Conservation (phyloP, 2,797 vertebrate genomes). For the Mus minutoides region DNA sequence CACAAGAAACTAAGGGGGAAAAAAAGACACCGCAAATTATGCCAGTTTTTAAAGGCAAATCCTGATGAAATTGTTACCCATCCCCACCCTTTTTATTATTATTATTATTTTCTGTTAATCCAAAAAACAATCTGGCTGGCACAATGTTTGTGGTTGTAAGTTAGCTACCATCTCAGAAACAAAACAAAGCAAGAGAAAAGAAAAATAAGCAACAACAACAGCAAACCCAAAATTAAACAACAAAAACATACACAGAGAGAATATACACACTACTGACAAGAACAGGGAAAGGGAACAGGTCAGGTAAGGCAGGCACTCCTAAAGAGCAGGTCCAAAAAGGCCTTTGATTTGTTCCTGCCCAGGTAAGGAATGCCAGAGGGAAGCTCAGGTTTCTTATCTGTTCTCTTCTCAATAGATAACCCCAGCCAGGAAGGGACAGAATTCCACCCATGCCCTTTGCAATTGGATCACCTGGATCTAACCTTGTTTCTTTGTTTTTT, state of each 20-base stretch:
- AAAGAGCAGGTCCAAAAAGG: not conserved
- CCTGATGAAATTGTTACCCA: not conserved
- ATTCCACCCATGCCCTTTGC: too few species aligned
- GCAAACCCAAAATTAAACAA: not conserved
- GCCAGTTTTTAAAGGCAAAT: not conserved
- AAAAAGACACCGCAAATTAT: not conserved
- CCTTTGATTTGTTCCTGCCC: too few species aligned
- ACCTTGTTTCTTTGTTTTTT: not conserved
- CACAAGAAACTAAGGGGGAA: not conserved
- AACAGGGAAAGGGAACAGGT: not conserved
- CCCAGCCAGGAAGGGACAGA: not conserved
- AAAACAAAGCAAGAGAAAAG: not conserved
- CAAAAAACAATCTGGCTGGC: not conserved
- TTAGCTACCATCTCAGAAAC: not conserved
- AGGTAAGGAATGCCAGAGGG: not conserved
- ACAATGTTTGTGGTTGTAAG: not conserved
- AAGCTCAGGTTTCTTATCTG: not conserved
- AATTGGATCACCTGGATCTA: too few species aligned
- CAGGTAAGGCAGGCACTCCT: too few species aligned
- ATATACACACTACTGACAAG: not conserved
- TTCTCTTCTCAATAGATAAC: not conserved
- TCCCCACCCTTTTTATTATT: not conserved
- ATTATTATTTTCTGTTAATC: constrained; percentile 25
- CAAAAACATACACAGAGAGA: not conserved
- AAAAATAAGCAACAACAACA: not conserved